Evolutionary conservation across 2,797 vertebrate species (phyloP), one percentile per base, ranked within the genome.

Genomic region (Myotis vivesi): DNA sequence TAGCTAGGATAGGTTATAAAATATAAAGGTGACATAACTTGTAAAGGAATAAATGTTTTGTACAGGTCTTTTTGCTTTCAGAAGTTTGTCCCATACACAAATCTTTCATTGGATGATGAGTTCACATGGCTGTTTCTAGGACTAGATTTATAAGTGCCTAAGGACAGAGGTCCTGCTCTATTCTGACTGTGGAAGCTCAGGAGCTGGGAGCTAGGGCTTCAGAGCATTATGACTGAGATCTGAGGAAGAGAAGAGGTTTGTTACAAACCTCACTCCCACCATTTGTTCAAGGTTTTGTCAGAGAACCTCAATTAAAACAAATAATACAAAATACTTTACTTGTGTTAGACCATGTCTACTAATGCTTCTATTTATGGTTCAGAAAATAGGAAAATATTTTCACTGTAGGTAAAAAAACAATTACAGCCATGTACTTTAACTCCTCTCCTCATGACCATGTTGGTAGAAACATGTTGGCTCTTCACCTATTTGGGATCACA

Each of bases 381-480:
- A 85, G 66, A 64, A 80, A 86, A n/a, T 2, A 59, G 30, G 19
- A 84, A 87, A 88, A 62, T 80, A 72, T 94, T 91, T 75, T 72
- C 53, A 81, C 46, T 23, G 2, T 23, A 59, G 49, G 28, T 86
- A 46, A 76, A 80, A 46, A 72, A 72, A 93, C 49, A 53, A 41
- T 19, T 28, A 36, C 33, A 72, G 22, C 25, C 28, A 23, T 25
- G 8, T 8, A 69, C 41, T 91, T 82, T 41, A 46, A 82, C 49
- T 55, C 46, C 30, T 86, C 53, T 69, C 46, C 16, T 68, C 2
- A 3, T 71, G 51, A 69, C 51, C 25, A 19, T 51, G n/a, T 71
- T 33, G 41, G 4, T 53, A 96, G 51, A 81, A 68, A 30, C 28
- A 49, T 4, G 7, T 80, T 49, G 15, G 15, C 53, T 92, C 41